Conservation (phyloP, 2,888 invertebrate genomes). For the Podabrus alpinus region DNA sequence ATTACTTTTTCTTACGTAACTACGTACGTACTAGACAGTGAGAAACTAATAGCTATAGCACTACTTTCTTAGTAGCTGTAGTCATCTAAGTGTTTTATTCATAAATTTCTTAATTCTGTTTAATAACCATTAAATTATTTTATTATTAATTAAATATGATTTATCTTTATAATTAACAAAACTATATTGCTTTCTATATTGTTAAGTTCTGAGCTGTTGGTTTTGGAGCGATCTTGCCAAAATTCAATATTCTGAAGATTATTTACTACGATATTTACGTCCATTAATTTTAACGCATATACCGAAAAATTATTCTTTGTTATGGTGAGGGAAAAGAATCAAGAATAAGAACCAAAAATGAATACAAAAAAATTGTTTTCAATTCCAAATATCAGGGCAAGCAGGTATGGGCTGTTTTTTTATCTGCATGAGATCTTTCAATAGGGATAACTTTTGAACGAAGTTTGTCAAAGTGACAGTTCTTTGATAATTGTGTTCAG, state of each 20-base stretch:
- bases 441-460: too few species aligned
- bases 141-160: background rate
- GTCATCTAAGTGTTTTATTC: background rate
- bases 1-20: background rate
- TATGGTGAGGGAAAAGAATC: too few species aligned
- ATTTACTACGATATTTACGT: too few species aligned
- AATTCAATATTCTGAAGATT: background rate
- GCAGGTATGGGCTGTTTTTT: too few species aligned
- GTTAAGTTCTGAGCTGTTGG: background rate
- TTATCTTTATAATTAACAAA: background rate
- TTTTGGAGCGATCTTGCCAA: background rate
- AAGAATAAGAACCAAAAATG: too few species aligned
- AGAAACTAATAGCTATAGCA: background rate
- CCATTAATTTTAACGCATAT: too few species aligned
- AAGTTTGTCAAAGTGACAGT: too few species aligned
- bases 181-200: background rate
- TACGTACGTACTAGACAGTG: background rate
- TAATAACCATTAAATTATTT: background rate
- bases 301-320: too few species aligned
- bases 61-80: background rate
- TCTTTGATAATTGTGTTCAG: too few species aligned
- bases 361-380: too few species aligned
- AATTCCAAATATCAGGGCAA: too few species aligned
- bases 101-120: background rate
- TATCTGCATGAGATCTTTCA: too few species aligned